phyloP scores from a whole-genome alignment of 2,797 vertebrate genomes.

The Etheostoma nigrum region DNA sequence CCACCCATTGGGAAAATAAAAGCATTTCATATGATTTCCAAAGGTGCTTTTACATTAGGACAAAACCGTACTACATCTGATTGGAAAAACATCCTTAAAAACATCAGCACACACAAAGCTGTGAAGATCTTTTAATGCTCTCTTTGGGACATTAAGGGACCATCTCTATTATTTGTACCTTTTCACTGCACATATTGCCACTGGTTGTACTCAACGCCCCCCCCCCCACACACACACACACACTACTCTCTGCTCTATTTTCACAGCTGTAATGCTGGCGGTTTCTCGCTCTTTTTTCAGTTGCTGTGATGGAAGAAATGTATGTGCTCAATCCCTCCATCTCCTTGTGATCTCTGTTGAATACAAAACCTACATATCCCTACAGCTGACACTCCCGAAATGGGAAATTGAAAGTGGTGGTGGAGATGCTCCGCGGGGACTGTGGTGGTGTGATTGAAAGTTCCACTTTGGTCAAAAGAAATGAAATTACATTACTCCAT shows the following conservation, averaged over 20 bases:
- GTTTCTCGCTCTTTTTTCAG: constrained; percentile 27
- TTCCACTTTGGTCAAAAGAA: constrained; percentile 45
- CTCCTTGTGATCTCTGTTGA: constrained; percentile 50
- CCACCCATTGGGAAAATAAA: constrained; percentile 38
- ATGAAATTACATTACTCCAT: constrained; percentile 10
- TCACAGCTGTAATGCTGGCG: constrained; percentile 58
- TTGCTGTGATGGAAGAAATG: constrained; percentile 43
- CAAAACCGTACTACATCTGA: not conserved
- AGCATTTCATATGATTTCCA: constrained; percentile 19
- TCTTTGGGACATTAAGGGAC: constrained; percentile 24
- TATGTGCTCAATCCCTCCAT: constrained; percentile 31
- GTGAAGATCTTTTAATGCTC: constrained; percentile 2
- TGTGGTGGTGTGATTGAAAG: constrained; percentile 52
- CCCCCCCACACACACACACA: not conserved
- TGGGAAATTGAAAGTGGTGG: constrained; percentile 22
- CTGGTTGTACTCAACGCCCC: constrained; percentile 42
- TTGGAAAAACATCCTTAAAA: not conserved
- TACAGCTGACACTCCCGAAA: constrained; percentile 30
- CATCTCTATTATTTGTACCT: constrained; percentile 39
- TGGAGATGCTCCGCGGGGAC: constrained; percentile 19
- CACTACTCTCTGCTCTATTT: constrained; percentile 48
- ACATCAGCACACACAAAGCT: not conserved
- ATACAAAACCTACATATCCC: constrained; percentile 56
- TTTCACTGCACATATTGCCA: constrained; percentile 29
- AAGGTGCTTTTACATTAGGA: constrained; percentile 13